Base-by-base conservation (phyloP, 2,797 vertebrate species). In the Squalus acanthias region DNA sequence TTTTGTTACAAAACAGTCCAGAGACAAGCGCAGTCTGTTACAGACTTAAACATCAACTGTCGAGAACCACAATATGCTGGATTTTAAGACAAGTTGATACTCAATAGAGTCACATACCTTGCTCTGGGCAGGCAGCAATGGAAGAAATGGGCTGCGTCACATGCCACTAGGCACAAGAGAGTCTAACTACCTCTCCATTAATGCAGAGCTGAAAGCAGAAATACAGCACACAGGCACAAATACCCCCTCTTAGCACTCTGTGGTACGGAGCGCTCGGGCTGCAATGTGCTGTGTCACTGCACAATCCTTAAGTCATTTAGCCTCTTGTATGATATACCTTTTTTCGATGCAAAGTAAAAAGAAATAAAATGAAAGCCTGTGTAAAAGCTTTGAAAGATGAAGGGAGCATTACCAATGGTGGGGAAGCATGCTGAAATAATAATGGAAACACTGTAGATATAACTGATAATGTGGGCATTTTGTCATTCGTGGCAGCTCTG, bases 401-500 rank as follows among this genome's bases (percentile, higher is more conserved):
- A 95, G 70, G 29, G 13, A 93, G 22, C n/a, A 24, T 60, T 95
- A 57, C 26, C 26, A n/a, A 60, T 53, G 15, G 94, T 74, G 69
- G 26, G 4, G 46, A 74, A 74, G 22, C 12, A 50, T 74, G 46
- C 13, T 95, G 94, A 74, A 95, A 95, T 72, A 74, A n/a, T 76
- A 76, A 95, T 76, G 70, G 70, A 95, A 95, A 74, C 9, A 46
- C 70, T 95, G 69, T 95, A 95, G 93, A 95, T 95, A 53, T 74
- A 95, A 95, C 67, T 74, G 94, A 95, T 95, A 95, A 95, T 74
- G 26, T 74, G 94, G 69, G 46, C 17, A 95, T 95, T 95, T 95
- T 95, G 50, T 95, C 94, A 76, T 22, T 76, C 50, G 24, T 76
- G 70, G 15, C 94, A 95, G 94, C 70, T 76, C 94, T 76, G 94